Evolutionary conservation across 2,113 vertebrate genomes (phyloP).

Genomic region (Phoxinus phoxinus): DNA sequence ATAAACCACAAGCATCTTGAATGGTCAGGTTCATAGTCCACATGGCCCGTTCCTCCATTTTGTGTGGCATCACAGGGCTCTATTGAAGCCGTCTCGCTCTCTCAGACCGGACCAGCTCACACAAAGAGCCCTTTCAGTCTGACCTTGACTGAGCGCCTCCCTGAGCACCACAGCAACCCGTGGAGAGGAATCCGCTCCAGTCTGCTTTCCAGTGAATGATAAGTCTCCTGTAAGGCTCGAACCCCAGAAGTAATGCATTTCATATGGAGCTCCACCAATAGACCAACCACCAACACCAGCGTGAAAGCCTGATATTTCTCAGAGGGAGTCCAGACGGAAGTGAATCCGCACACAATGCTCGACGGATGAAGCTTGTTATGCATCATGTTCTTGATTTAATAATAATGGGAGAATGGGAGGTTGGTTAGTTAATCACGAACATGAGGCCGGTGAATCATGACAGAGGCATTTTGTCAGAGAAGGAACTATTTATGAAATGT

Average conservation of each 20-base stretch:
- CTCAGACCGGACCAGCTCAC: slow-evolving; percentile 66
- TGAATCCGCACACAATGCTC: slow-evolving; percentile 26
- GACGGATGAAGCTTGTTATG: slow-evolving; percentile 15
- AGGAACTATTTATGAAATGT: neutral
- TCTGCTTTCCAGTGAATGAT: slow-evolving; percentile 60
- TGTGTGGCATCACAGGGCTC: slow-evolving; percentile 63
- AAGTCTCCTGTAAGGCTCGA: slow-evolving; percentile 65
- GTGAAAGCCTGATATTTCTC: slow-evolving; percentile 5
- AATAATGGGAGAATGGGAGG: slow-evolving; percentile 35
- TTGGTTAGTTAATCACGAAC: slow-evolving; percentile 40
- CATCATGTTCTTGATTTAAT: slow-evolving; percentile 48
- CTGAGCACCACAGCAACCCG: slow-evolving; percentile 76
- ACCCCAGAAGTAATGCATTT: slow-evolving; percentile 48
- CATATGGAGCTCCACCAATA: slow-evolving; percentile 23
- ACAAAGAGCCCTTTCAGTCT: slow-evolving; percentile 79
- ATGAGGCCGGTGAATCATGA: slow-evolving; percentile 35
- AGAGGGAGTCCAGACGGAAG: slow-evolving; percentile 23
- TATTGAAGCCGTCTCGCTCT: slow-evolving; percentile 50
- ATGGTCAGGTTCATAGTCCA: neutral
- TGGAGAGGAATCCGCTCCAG: slow-evolving; percentile 69
- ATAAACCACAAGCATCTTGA: neutral
- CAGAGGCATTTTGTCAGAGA: slow-evolving; percentile 24
- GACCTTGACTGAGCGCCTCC: slow-evolving; percentile 77
- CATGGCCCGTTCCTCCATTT: slow-evolving; percentile 54
- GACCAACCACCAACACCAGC: slow-evolving; percentile 23